Base-by-base conservation (phyloP, 37 sponge, comb jelly and placozoan genomes). In the Amphimedon queenslandica region DNA sequence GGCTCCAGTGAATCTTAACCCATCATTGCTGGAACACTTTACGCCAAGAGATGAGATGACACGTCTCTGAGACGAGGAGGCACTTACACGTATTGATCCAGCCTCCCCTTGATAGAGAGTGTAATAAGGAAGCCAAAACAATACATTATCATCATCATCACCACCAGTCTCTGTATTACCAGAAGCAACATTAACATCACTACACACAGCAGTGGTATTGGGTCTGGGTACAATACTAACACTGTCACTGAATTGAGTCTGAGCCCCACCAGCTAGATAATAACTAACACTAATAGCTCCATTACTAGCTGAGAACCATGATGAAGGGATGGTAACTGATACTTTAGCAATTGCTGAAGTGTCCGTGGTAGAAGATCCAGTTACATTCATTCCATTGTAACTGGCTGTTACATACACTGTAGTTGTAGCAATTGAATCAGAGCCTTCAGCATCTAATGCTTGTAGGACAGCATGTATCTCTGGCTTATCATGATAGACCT, bases 281-380 rank as follows among this genome's bases (percentile, higher is more conserved):
- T 64, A 77, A 23, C 33, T 53, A 31, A 83, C 58, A 6, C 33
- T 74, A 2, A 78, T 75, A 3, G 60, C 13, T n/a, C 55, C 63
- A 30, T 23, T 29, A 36, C 5, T 23, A n/a, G n/a, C n/a, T 2
- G 4, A n/a, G 41, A 84, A 84, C 89, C 89, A 88, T 20, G 57
- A 37, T 8, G 2, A 33, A 34, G 84, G 84, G 18, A 88, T 37
- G 1, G 42, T 32, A 31, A 88, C 33, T 36, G 58, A 23, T 24
- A 57, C 70, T 23, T 55, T 63, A 1, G 80, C 71, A 32, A 41
- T 11, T 28, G 38, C 23, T 32, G 41, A 38, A 25, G 79, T 78
- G 13, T 3, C 24, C 35, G 38, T 63, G 2, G 47, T 55, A 13
- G 53, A 32, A 25, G 36, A 69, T 6, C 51, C 60, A 8, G 34